Percentiles rank a stretch among this genome's conserved stretches.
Conservation (phyloP, 2,888 invertebrate genomes). For the Dasypogon diadema region DNA sequence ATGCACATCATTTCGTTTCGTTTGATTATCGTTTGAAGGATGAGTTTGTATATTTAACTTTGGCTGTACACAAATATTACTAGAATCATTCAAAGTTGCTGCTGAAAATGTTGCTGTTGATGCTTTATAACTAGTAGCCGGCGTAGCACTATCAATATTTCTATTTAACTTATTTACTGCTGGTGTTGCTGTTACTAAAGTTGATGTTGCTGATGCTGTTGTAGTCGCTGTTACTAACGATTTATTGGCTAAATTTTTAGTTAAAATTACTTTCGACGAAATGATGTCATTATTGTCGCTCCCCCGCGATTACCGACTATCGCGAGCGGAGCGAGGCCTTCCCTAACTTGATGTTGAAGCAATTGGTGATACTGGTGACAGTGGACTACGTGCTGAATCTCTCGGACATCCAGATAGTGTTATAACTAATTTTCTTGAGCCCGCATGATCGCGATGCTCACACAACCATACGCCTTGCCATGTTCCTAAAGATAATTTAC, state of each 20-base stretch:
- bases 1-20: slow-evolving; percentile 70
- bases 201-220: slow-evolving; percentile 57
- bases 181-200: slow-evolving; percentile 59
- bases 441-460: slow-evolving; percentile 96
- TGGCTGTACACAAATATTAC: slow-evolving; percentile 54
- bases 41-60: slow-evolving; percentile 56
- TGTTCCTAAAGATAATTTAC: slow-evolving; percentile 93
- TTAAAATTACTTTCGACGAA: slow-evolving; percentile 69
- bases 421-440: slow-evolving; percentile 89
- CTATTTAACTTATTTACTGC: slow-evolving; percentile 43
- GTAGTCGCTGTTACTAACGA: slow-evolving; percentile 62
- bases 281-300: slow-evolving; percentile 69
- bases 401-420: slow-evolving; percentile 92
- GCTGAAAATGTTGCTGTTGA: slow-evolving; percentile 52
- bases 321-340: slow-evolving; percentile 74
- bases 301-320: slow-evolving; percentile 70
- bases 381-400: slow-evolving; percentile 86
- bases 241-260: slow-evolving; percentile 68
- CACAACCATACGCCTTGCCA: slow-evolving; percentile 99
- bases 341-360: slow-evolving; percentile 95
- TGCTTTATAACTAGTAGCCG: slow-evolving; percentile 58
- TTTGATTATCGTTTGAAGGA: slow-evolving; percentile 65
- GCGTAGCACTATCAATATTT: slow-evolving; percentile 58
- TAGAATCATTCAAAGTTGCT: slow-evolving; percentile 27
- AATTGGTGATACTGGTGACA: slow-evolving; percentile 86